phyloP scores from a whole-genome alignment of 2,113 vertebrate genomes.

The Anoura caudifer region DNA sequence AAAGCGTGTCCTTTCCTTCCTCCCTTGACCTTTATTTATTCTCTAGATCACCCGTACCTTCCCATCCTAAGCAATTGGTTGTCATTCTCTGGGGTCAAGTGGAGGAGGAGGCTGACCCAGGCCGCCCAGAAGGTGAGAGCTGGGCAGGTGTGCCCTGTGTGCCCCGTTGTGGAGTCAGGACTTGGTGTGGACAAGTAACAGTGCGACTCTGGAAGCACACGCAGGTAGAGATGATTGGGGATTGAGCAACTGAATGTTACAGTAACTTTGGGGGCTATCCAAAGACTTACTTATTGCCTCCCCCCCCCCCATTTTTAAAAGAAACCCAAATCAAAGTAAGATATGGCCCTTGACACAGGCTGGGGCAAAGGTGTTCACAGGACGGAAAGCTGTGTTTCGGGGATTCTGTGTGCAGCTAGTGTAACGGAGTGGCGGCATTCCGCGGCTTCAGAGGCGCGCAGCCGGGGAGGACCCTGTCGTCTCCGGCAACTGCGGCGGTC shows the following conservation, averaged over 20 bases:
- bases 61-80: accelerated
- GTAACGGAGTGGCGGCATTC: not conserved
- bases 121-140: not conserved
- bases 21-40: not conserved
- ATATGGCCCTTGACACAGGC: not conserved
- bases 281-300: not conserved
- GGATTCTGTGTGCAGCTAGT: not conserved
- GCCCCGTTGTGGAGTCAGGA: not conserved
- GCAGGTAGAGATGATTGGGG: too few species aligned
- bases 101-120: not conserved
- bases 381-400: not conserved
- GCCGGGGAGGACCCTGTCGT: not conserved
- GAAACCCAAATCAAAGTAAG: not conserved
- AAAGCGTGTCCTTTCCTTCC: not conserved
- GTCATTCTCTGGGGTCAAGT: not conserved
- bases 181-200: not conserved
- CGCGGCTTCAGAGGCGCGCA: accelerated
- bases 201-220: not conserved
- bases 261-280: not conserved
- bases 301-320: not conserved
- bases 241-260: too few species aligned
- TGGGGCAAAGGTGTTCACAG: not conserved
- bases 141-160: not conserved
- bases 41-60: not conserved
- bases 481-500: not conserved